Conservation (phyloP, 2,797 vertebrate genomes). For the Pteronotus mesoamericanus region DNA sequence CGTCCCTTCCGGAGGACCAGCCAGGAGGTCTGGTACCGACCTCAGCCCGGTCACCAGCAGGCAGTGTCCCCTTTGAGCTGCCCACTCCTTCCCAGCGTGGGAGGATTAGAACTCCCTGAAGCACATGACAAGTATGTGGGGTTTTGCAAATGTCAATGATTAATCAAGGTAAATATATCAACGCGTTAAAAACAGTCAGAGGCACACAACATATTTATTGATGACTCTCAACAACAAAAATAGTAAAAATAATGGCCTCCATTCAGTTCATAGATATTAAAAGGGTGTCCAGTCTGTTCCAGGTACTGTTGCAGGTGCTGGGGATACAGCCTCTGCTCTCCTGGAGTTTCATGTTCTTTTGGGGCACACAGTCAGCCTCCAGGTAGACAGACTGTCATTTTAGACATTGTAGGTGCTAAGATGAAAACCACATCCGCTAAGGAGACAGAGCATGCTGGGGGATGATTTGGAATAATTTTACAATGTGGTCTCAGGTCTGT, state of each 20-base stretch:
- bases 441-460: background rate
- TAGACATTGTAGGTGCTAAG: background rate
- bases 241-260: background rate
- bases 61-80: background rate
- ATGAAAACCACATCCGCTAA: background rate
- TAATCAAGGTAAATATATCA: background rate
- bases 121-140: background rate
- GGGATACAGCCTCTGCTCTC: background rate
- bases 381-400: background rate
- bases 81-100: background rate
- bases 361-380: background rate
- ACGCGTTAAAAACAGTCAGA: background rate
- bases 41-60: background rate
- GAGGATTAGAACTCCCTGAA: background rate
- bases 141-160: background rate
- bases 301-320: background rate
- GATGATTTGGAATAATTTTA: background rate
- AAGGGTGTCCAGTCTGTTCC: background rate
- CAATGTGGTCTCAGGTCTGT: background rate
- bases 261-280: background rate
- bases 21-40: background rate
- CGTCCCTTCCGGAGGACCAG: background rate
- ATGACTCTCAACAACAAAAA: background rate
- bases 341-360: background rate
- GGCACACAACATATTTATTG: background rate